Conservation (phyloP, 2,113 vertebrate species). For the Zosterops pallidus region DNA sequence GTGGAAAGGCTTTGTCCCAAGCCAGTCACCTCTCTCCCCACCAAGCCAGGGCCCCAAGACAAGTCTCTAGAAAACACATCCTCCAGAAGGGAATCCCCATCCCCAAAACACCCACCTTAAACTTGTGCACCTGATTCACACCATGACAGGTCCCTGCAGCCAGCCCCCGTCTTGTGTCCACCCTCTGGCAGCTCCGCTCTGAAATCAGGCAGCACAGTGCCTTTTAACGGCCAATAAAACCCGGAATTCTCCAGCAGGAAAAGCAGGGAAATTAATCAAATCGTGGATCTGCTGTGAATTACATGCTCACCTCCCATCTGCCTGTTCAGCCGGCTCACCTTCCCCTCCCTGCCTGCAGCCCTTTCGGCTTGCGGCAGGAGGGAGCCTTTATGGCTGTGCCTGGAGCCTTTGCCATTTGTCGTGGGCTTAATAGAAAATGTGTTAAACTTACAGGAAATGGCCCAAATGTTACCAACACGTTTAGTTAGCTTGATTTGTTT, state of each 20-base stretch:
- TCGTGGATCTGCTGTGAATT: slow-evolving; percentile 62
- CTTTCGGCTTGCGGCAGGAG: slow-evolving; percentile 21
- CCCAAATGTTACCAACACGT: slow-evolving; percentile 43
- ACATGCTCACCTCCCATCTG: slow-evolving; percentile 29
- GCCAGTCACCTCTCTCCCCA: background rate
- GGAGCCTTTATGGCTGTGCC: slow-evolving; percentile 48
- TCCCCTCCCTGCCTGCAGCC: slow-evolving; percentile 45
- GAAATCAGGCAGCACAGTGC: background rate
- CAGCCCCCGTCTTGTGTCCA: background rate
- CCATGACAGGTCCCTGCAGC: background rate
- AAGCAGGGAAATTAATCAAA: slow-evolving; percentile 63
- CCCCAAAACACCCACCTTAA: rapidly evolving
- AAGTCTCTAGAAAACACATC: background rate
- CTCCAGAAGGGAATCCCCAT: background rate
- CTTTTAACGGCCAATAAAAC: slow-evolving; percentile 49
- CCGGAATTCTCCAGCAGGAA: slow-evolving; percentile 55
- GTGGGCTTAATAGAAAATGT: slow-evolving; percentile 62
- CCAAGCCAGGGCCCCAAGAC: background rate
- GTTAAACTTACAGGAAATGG: slow-evolving; percentile 64
- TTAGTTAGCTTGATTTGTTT: slow-evolving; percentile 50
- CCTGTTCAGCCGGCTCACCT: slow-evolving; percentile 15
- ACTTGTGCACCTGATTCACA: background rate
- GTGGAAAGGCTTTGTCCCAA: background rate
- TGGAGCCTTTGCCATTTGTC: slow-evolving; percentile 56
- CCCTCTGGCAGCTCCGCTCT: rapidly evolving